Evolutionary conservation across 2,797 vertebrate genomes (phyloP), one percentile per base, ranked within the genome.

Genomic region (Pseudomugil gertrudae): DNA sequence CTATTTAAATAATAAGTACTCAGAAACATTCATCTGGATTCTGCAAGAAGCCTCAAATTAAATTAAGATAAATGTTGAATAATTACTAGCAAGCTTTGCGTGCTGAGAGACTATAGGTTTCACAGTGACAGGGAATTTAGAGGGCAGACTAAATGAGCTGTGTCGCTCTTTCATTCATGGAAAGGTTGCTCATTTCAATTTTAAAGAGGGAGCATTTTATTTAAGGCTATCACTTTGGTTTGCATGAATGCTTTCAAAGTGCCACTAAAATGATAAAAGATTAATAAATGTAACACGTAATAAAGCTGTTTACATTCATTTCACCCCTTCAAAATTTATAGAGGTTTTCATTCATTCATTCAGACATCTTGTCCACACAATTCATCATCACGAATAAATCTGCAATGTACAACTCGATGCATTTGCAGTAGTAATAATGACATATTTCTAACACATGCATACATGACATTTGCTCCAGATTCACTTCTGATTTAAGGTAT

Each of bases 111-210:
- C 50, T 56, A 2, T 47, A 57, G 30, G 63, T 78, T 53, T 67
- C 15, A 35, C 45, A 36, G 50, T 51, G 63, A n/a, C 64, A 50
- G 1, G 10, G n/a, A 4, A 64, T 58, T 76, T 35, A 51, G 62
- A 65, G 43, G 40, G 56, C 52, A 27, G 50, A 71, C 35, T 85
- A 14, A 63, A 78, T 65, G 51, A 69, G 69, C 52, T 72, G 36
- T 57, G 23, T 53, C 33, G 8, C 43, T 69, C 55, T 76, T 56
- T 29, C 9, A 47, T 63, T 71, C 33, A 53, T 26, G 11, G 21
- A 21, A 29, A 68, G 38, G 23, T 15, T 23, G 21, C 4, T 48
- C 21, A 47, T 48, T 48, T 45, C 30, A 72, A 35, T 21, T 29
- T 36, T 0, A 54, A 26, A 30, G 60, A 52, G 13, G 1, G 32